Base-by-base conservation (phyloP, 1,140 invertebrate genomes). In the Popillia japonica region DNA sequence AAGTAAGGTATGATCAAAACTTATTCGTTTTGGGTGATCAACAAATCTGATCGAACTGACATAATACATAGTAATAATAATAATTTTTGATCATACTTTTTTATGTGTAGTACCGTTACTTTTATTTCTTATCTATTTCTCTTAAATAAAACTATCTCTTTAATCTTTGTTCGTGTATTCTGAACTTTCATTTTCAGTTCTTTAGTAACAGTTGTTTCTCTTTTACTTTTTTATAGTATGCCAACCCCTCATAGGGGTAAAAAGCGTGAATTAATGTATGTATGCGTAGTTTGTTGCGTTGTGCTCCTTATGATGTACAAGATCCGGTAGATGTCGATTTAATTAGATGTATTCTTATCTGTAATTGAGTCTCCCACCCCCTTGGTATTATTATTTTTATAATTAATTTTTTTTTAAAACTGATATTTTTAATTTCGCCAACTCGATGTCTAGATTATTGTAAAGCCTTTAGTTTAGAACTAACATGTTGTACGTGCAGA, bases 231-330 rank as follows among this genome's bases (percentile, higher is more conserved):
- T 86, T 86, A 84, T 86, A 86, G 85, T 86, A 86, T 86, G 84
- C 85, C 85, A 78, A 83, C 85, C 83, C 85, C 85, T 75, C 84
- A 86, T 80, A 82, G 85, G 85, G 85, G 85, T 74, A 86, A 86
- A 86, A 86, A 86, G 84, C 82, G 85, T 85, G 85, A 86, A 82
- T 82, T 86, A 84, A 85, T 86, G 85, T 86, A 86, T 86, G 85
- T 86, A 86, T 86, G 85, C 81, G 85, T 86, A 85, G 84, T 86
- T 78, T 82, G 85, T 83, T 86, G 85, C 84, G 85, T 86, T 80
- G 83, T 83, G 76, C 81, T 86, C 75, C 81, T 86, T 74, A 86
- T 86, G 83, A 81, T 86, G 81, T 86, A 86, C 83, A 86, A 86
- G 82, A 86, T 86, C 80, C 82, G 85, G 81, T 86, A 85, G 84